phyloP scores from a whole-genome alignment of 35 echinoderm and acorn worm species.

The Apostichopus californicus region DNA sequence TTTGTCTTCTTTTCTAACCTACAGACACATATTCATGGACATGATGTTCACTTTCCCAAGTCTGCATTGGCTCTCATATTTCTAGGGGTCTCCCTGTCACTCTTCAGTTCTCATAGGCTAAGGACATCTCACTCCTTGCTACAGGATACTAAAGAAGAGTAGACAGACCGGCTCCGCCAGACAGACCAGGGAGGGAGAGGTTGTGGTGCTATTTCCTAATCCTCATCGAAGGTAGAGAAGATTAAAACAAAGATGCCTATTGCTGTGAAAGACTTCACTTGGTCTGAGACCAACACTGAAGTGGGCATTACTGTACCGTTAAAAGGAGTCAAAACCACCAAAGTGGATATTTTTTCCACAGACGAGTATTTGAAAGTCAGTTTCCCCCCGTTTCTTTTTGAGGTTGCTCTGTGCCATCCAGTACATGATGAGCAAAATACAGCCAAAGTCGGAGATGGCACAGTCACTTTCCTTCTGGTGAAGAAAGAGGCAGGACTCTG shows the following conservation, averaged over 20 bases:
- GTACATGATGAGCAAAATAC: conserved; percentile 81
- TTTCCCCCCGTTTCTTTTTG: conserved; percentile 78
- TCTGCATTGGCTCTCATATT: conserved; percentile 30
- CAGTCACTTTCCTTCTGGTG: conserved; percentile 74
- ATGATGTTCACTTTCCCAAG: conserved; percentile 3
- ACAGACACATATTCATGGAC: conserved; percentile 33
- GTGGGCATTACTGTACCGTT: conserved; percentile 87
- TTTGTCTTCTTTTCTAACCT: not conserved
- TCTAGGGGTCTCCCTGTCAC: conserved; percentile 39
- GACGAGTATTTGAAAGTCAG: conserved; percentile 94
- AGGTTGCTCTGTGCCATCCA: conserved; percentile 69
- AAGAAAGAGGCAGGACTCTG: conserved; percentile 76
- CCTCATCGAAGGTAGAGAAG: not conserved
- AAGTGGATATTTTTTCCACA: conserved; percentile 92
- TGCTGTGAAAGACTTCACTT: conserved; percentile 81
- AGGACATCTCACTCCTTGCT: conserved; percentile 5
- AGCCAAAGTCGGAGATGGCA: conserved; percentile 85
- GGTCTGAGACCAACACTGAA: conserved; percentile 76
- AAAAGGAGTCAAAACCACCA: conserved; percentile 84
- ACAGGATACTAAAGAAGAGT: not conserved
- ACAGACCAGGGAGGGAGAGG: not conserved
- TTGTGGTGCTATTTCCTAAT: not conserved
- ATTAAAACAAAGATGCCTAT: conserved; percentile 72
- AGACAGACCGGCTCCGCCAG: not conserved
- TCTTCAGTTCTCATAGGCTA: conserved; percentile 43